Conservation (phyloP, 2,888 invertebrate genomes). For the Eupithecia pulchellata region DNA sequence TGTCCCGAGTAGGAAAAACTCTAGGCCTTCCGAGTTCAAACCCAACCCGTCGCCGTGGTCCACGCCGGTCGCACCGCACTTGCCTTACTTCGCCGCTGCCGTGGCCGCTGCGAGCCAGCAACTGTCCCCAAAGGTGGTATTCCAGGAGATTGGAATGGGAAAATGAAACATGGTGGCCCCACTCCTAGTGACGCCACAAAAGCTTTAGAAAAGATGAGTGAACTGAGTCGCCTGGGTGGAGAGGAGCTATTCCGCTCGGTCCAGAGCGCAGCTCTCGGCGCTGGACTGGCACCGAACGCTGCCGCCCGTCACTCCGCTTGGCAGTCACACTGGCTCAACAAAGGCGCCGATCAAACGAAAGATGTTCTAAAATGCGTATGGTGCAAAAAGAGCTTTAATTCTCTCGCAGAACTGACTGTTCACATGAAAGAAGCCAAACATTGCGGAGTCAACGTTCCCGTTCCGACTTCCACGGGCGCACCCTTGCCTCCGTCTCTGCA, state of each 20-base stretch:
- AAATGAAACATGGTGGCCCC: slow-evolving; percentile 88
- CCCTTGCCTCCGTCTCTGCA: slow-evolving; percentile 82
- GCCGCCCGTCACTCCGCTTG: slow-evolving; percentile 94
- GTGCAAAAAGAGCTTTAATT: slow-evolving; percentile 98
- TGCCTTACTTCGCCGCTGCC: slow-evolving; percentile 92
- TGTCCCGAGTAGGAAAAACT: slow-evolving; percentile 87
- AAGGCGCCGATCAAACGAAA: slow-evolving; percentile 97
- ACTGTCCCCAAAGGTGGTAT: slow-evolving; percentile 89
- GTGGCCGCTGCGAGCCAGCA: slow-evolving; percentile 89
- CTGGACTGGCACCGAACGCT: slow-evolving; percentile 81
- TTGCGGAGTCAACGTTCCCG: slow-evolving; percentile 94
- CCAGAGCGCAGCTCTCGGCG: slow-evolving; percentile 81
- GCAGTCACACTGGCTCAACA: slow-evolving; percentile 99
- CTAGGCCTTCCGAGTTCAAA: slow-evolving; percentile 88
- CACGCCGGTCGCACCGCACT: slow-evolving; percentile 90
- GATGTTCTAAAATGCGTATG: slow-evolving; percentile 99
- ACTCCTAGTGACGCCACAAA: slow-evolving; percentile 93
- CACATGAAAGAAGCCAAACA: slow-evolving; percentile 99
- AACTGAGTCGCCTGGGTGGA: slow-evolving; percentile 93
- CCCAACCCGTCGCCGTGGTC: slow-evolving; percentile 91
- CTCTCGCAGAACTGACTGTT: slow-evolving; percentile 96
- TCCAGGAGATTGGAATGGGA: slow-evolving; percentile 91
- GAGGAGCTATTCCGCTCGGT: slow-evolving; percentile 90
- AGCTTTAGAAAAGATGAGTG: slow-evolving; percentile 96
- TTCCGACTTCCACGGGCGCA: slow-evolving; percentile 86